phyloP scores from a whole-genome alignment of 2,113 vertebrate species.

The Poecilia latipinna region DNA sequence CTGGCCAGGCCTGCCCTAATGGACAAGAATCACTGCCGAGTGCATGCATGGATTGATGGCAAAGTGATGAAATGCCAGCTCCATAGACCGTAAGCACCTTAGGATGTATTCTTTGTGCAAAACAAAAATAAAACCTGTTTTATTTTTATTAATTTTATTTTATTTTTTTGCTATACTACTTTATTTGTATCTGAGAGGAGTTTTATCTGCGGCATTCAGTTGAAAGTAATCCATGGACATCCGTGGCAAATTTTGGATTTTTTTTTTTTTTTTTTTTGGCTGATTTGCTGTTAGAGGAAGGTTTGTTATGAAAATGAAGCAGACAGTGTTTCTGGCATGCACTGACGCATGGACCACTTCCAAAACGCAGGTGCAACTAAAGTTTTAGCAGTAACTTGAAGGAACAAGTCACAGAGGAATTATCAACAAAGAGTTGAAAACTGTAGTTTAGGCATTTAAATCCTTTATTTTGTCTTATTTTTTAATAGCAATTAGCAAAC shows the following conservation, averaged over 20 bases:
- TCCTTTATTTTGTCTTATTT: not conserved
- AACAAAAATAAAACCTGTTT: not conserved
- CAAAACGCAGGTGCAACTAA: slow-evolving; percentile 54
- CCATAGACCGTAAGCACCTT: slow-evolving; percentile 38
- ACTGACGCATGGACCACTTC: slow-evolving; percentile 50
- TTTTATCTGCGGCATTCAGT: slow-evolving; percentile 43
- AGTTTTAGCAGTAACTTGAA: slow-evolving; percentile 23
- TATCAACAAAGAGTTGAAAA: not conserved
- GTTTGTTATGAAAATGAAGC: slow-evolving; percentile 66
- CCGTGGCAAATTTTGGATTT: slow-evolving; percentile 50
- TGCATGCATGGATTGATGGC: slow-evolving; percentile 30
- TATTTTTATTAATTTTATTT: too few species aligned
- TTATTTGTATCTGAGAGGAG: slow-evolving; percentile 45
- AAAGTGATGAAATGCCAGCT: slow-evolving; percentile 35
- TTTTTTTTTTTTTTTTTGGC: slow-evolving; percentile 34
- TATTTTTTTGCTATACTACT: slow-evolving; percentile 10
- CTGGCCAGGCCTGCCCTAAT: slow-evolving; percentile 23
- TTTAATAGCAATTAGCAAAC: too few species aligned
- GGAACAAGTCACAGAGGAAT: slow-evolving; percentile 1
- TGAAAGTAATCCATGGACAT: slow-evolving; percentile 52
- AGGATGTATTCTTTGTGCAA: slow-evolving; percentile 15
- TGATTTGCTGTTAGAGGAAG: slow-evolving; percentile 27
- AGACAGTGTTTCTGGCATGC: slow-evolving; percentile 61
- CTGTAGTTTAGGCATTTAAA: not conserved
- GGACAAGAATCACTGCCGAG: slow-evolving; percentile 24